Evolutionary conservation across 2,113 vertebrate genomes (phyloP), one percentile per base, ranked within the genome.

Genomic region (Megalops atlanticus): DNA sequence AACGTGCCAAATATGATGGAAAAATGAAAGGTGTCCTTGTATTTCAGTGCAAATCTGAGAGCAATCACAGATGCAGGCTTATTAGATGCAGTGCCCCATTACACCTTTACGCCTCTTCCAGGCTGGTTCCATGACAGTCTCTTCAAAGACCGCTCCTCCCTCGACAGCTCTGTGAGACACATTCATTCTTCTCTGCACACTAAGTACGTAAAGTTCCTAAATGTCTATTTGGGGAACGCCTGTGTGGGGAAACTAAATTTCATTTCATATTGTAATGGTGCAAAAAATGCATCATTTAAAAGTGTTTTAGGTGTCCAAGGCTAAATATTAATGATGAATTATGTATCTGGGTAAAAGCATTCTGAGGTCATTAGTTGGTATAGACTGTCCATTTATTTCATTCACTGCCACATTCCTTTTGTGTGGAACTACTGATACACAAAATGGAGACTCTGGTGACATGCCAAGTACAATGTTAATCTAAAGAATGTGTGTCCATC

Each of bases 291-390:
- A 79, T 82, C 72, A 80, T 84, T 84, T 82, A 80, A 82, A 86
- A 69, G 77, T 73, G 47, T 78, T 88, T 76, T 76, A 58, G 43
- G 39, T 74, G 41, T 84, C 81, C 78, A 79, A 77, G 74, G 72
- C 41, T 78, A 49, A 81, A 83, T 82, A 47, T 47, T 74, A 39
- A 75, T 54, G 35, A 79, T 87, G 81, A 85, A 87, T 83, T 86
- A 86, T 86, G 81, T 78, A 58, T 79, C 78, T 24, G 64, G 81
- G 80, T 87, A 85, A 89, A 86, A 86, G 87, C 86, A 79, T 87
- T 80, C 80, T 74, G 78, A 69, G 70, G 83, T 86, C 86, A 87
- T 87, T 87, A 84, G 82, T 82, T 64, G 75, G 52, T 69, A 69
- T 75, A 45, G n/a, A 68, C 69, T 74, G 52, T 84, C 79, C 84